These are phyloP conservation scores for Zygaena filipendulae DNA, from an alignment of 2,888 invertebrate genomes.

Conservation along the genomic window DNA sequence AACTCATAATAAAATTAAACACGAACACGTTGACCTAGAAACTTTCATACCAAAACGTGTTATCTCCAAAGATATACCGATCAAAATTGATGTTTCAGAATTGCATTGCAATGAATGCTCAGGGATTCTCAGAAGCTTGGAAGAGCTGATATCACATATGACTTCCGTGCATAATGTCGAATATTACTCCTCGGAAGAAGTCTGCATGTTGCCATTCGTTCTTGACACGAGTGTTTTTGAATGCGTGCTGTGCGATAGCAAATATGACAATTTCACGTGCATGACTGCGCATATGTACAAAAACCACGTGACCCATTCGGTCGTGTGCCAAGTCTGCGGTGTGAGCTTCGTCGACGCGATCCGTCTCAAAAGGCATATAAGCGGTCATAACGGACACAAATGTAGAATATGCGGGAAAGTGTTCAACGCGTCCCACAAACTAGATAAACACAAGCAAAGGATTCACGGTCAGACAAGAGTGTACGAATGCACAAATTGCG, in stretches of 20 bases:
- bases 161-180: constrained; percentile 24
- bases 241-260: constrained; percentile 31
- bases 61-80: constrained; percentile 40
- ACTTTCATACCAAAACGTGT: constrained; percentile 31
- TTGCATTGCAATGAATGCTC: constrained; percentile 35
- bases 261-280: constrained; percentile 35
- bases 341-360: constrained; percentile 33
- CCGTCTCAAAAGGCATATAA: constrained; percentile 37
- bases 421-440: constrained; percentile 34
- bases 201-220: constrained; percentile 39
- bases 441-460: constrained; percentile 34
- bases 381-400: constrained; percentile 28
- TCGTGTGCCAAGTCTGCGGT: constrained; percentile 46
- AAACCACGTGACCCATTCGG: constrained; percentile 32
- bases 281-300: constrained; percentile 46
- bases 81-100: constrained; percentile 38
- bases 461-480: constrained; percentile 30
- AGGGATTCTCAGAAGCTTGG: constrained; percentile 21
- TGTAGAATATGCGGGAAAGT: constrained; percentile 49
- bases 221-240: constrained; percentile 28
- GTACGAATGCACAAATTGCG: constrained; percentile 34
- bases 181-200: constrained; percentile 26
- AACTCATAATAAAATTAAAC: constrained; percentile 29
- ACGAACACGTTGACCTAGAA: constrained; percentile 25
- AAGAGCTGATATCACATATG: constrained; percentile 35